Evolutionary conservation across 1,140 invertebrate species (phyloP), one percentile per base, ranked within the genome.

Genomic region (Sminthurides bifidus): DNA sequence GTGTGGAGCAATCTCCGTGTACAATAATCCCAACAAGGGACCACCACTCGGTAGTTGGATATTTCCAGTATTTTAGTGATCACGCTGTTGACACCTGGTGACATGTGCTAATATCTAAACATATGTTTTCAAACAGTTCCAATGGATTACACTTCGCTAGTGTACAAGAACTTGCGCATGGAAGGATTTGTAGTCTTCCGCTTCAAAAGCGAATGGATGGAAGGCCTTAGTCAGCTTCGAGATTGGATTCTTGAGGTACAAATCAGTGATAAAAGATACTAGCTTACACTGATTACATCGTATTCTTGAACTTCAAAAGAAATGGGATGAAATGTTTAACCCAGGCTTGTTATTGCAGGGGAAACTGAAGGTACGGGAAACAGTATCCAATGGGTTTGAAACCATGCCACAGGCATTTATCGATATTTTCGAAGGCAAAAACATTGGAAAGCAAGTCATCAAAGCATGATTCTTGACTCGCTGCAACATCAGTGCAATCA

Each of bases 241-340:
- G 59, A 77, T 58, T 81, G 79, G 78, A 72, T 82, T 52, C 67
- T 73, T 59, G 75, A 82, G 54, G 75, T 75, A 64, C 58, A 52
- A 21, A 35, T 27, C 27, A 24, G 40, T 33, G 0, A 24, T 51
- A 21, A 55, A 15, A 72, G 74, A 71, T 77, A 33, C 19, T 41
- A 4, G 21, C 19, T 8, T 8, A n/a, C 10, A 38, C 8, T 14
- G 5, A 6, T 17, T 55, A 26, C 49, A 50, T n/a, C n/a, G n/a
- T n/a, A n/a, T n/a, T n/a, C n/a, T n/a, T n/a, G n/a, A n/a, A n/a
- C n/a, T n/a, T n/a, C 6, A 50, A 10, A 15, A 12, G 27, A 31
- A 33, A 19, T 31, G 27, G 4, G 14, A 52, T 40, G 26, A 52
- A 8, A 29, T 40, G 15, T 5, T 40, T 41, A 35, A 35, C 0